Evolutionary conservation across 2,797 vertebrate species (phyloP).

Genomic region (Astyanax mexicanus): DNA sequence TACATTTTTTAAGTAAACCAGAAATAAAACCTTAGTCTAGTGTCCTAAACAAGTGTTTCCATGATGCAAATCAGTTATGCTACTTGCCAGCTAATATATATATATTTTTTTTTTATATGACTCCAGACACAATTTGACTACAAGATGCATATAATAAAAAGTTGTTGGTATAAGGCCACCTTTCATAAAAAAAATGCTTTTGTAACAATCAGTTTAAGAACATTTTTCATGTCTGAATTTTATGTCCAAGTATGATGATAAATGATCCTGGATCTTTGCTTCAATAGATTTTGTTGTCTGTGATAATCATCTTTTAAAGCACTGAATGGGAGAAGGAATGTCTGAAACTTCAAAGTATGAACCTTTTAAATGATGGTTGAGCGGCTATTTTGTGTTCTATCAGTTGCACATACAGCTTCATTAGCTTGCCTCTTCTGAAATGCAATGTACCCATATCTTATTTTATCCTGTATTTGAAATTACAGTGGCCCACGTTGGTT

Average conservation of each 20-base stretch:
- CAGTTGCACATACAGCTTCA: background rate
- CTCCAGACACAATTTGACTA: background rate
- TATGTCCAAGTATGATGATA: background rate
- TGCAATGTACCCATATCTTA: background rate
- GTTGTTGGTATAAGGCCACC: background rate
- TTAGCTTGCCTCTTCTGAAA: background rate
- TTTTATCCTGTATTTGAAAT: too few species aligned
- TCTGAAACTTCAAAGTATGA: background rate
- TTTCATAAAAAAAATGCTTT: background rate
- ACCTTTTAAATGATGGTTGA: background rate
- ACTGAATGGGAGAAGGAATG: background rate
- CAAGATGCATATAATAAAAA: background rate
- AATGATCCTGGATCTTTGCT: background rate
- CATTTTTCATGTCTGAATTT: conserved; percentile 9
- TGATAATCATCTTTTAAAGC: background rate
- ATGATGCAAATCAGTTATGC: background rate
- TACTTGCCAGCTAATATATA: background rate
- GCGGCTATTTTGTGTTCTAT: background rate
- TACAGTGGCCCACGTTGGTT: background rate
- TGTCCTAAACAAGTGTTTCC: background rate
- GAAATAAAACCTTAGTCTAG: too few species aligned
- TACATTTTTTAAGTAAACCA: too few species aligned
- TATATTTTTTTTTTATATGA: background rate
- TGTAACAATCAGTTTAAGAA: background rate
- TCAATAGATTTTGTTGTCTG: background rate